A percentile compares a stretch with the other conserved stretches of the same genome.
phyloP scores from a whole-genome alignment of 2,113 vertebrate genomes.

The Myanophis thanlyinensis region DNA sequence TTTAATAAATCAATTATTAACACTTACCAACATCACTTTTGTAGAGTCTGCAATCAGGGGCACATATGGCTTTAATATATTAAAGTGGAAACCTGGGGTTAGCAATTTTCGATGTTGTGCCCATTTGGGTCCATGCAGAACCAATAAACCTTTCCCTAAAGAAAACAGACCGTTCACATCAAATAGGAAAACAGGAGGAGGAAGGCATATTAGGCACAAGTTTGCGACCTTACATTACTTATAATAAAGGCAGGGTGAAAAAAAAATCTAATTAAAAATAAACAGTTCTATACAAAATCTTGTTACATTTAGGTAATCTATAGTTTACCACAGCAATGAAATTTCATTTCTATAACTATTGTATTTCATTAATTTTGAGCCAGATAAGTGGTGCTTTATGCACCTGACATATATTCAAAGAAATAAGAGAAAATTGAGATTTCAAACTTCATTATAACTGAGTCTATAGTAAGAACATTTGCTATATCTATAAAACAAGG shows the following conservation, averaged over 20 bases:
- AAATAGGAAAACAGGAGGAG: not conserved
- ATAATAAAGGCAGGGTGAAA: not conserved
- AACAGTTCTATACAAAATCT: not conserved
- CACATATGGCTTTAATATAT: constrained; percentile 79
- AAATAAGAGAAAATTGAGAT: not conserved
- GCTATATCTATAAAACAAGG: not conserved
- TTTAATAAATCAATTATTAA: not conserved
- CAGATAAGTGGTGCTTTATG: not conserved
- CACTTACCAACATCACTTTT: constrained; percentile 78
- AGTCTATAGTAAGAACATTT: not conserved
- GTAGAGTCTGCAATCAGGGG: constrained; percentile 73
- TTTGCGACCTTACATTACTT: not conserved
- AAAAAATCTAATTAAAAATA: not conserved
- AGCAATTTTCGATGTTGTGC: constrained; percentile 78
- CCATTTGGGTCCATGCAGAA: constrained; percentile 80
- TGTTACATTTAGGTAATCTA: not conserved
- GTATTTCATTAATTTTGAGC: no score
- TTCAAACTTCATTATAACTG: not conserved
- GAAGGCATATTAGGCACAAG: not conserved
- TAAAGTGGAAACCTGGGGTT: constrained; percentile 84
- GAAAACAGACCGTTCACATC: not conserved
- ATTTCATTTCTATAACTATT: not conserved
- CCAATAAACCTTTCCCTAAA: constrained; percentile 79
- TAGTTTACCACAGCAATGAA: not conserved
- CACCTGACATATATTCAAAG: not conserved